Evolutionary conservation across 35 echinoderm and acorn worm species (phyloP), one percentile per base, ranked within the genome.

Genomic region (Heliocidaris erythrogramma): DNA sequence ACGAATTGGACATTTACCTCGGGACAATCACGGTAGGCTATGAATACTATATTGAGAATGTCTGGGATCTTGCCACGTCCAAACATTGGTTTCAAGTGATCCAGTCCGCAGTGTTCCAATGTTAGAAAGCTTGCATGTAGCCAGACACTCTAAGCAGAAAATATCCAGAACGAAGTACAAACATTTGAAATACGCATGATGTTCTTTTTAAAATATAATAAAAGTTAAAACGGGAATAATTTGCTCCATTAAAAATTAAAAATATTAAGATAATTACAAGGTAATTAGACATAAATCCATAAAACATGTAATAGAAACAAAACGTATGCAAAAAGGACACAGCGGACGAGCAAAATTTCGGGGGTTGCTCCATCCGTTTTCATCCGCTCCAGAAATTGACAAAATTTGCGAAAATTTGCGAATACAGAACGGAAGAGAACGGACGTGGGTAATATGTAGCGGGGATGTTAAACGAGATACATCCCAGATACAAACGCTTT

Each of bases 271-370:
- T 42, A 42, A 42, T 42, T 42, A 42, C 35, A 42, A 1, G 35
- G 35, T 42, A 42, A 42, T 42, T 42, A 42, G 1, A 42, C 0
- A 42, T 42, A 42, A 42, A 42, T 42, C 35, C 35, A 42, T 42
- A 42, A 42, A 42, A 42, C 3, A 42, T 42, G n/a, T n/a, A n/a
- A n/a, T n/a, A n/a, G n/a, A n/a, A n/a, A n/a, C n/a, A n/a, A n/a
- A n/a, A n/a, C n/a, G n/a, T n/a, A n/a, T n/a, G n/a, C n/a, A n/a
- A n/a, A n/a, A n/a, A n/a, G n/a, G n/a, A n/a, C n/a, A n/a, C 86
- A 88, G 86, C 86, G 86, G 86, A 32, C n/a, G 86, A 88, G 86
- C 30, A 88, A 88, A 88, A 88, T 88, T 88, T 88, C 86, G 86
- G 11, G 86, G 86, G 47, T 92, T 11, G 50, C 47, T 59, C 47